Conservation (phyloP, 2,888 invertebrate species). For the Eristalis arbustorum region DNA sequence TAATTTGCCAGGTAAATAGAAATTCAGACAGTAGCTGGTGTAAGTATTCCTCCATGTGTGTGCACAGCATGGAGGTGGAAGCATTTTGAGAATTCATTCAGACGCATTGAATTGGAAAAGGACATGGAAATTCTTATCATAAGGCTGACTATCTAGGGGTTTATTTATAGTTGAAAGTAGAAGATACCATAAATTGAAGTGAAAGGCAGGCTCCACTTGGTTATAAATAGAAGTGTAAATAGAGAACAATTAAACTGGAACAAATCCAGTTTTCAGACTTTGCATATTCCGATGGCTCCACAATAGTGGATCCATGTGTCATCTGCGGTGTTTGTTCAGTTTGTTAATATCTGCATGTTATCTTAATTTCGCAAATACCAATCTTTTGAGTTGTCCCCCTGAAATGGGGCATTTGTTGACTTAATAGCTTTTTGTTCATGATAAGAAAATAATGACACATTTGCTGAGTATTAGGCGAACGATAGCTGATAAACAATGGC, state of each 20-base stretch:
- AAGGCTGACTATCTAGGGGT: neutral
- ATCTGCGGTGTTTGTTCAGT: neutral
- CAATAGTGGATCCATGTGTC: neutral
- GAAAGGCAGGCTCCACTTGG: neutral
- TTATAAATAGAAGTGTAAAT: neutral
- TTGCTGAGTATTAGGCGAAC: neutral
- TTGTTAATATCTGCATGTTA: neutral
- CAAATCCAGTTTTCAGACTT: neutral
- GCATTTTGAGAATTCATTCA: neutral
- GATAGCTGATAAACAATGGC: neutral
- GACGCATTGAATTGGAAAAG: neutral
- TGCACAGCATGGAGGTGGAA: neutral
- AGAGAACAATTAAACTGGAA: neutral
- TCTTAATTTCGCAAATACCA: neutral
- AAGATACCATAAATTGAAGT: neutral
- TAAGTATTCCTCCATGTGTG: slow-evolving; percentile 10
- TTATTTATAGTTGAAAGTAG: neutral
- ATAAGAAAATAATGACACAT: neutral
- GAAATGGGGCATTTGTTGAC: neutral
- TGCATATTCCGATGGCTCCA: neutral
- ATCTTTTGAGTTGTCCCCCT: neutral
- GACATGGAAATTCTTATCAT: slow-evolving; percentile 1
- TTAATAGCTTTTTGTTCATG: neutral
- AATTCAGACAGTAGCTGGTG: slow-evolving; percentile 42
- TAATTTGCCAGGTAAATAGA: slow-evolving; percentile 75